Base-by-base conservation (phyloP, 2,797 vertebrate genomes). In the Enteromius viviparus region DNA sequence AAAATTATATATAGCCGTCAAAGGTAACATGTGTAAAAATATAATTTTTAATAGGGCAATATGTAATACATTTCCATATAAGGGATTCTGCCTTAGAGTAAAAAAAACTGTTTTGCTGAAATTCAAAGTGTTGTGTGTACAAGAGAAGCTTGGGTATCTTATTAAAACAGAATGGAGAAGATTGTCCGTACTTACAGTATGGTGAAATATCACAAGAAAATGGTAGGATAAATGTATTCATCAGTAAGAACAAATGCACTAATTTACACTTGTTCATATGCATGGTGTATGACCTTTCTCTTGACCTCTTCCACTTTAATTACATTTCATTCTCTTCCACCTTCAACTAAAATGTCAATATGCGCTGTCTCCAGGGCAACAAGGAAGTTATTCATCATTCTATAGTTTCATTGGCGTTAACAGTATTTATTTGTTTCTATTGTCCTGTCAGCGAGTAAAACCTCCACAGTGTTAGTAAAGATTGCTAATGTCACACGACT, bases 271-370 rank as follows among this genome's bases (percentile, higher is more conserved):
- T 51, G 45, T 40, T 66, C 64, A 45, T 29, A 49, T 78, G 69
- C 51, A 70, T 86, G 76, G 68, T 15, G 55, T 76, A 53, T 34
- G 71, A 87, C 66, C 76, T 83, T 79, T 82, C 51, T 53, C 17
- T 49, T 51, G 3, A 71, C 69, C 45, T 37, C 15, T 40, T 72
- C 32, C 42, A 32, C 17, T 69, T 69, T 77, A 87, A 85, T 85
- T 76, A 72, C 65, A 40, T 82, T 85, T 80, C 29, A 87, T 84
- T 82, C 62, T 66, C 78, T 78, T 81, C 81, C 74, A 47, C 80
- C 53, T 78, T 70, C 64, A 75, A 19, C 32, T 65, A 26, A 87
- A 85, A 87, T 85, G 86, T 71, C 86, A 85, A 49, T 74, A 37
- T 62, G 29, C 26, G 32, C 76, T 34, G 14, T 76, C 80, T 87